Base-by-base conservation (phyloP, 2,888 invertebrate genomes). In the Dermolepida albohirtum region DNA sequence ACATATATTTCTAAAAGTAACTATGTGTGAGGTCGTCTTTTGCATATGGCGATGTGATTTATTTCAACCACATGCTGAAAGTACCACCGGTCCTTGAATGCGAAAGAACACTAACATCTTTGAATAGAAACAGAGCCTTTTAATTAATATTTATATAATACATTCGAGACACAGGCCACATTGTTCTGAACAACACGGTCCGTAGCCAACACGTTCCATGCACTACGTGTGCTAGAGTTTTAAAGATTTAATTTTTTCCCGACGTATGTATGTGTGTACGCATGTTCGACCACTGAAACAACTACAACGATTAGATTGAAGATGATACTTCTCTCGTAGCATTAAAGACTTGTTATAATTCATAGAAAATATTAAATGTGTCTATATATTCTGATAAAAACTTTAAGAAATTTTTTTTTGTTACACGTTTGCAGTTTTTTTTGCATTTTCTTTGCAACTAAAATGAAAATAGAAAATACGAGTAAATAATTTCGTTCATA, bases 91-190 rank as follows among this genome's bases (percentile, higher is more conserved):
- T 52, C 41, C 64, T 65, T 43, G 54, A 65, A 49, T 49, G 63
- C 49, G 7, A 29, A 63, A 54, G 64, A 65, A 65, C 64, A 65
- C 52, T 41, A 52, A 65, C 49, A 50, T 49, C 63, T 49, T 49
- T 63, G 63, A 63, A 63, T 62, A 63, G 63, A 17, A 39, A 17
- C 47, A 27, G 57, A 14, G 40, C 16, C 49, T 41, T 66, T 67
- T 67, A 62, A 67, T 67, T 67, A 66, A 59, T 66, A 59, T 67
- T 62, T 67, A 67, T 67, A 62, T 67, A 67, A 67, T 59, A 67
- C 44, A 40, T 44, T 41, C 34, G 52, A n/a, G 16, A 54, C 40
- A 54, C 14, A 39, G 52, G 17, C 50, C n/a, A 34, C 63, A 63
- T 63, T 63, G 63, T 63, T 40, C 34, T 14, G 16, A 39, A 39